These are phyloP conservation scores for Hermetia illucens DNA, from an alignment of 1,140 invertebrate species.

Conservation along the genomic window DNA sequence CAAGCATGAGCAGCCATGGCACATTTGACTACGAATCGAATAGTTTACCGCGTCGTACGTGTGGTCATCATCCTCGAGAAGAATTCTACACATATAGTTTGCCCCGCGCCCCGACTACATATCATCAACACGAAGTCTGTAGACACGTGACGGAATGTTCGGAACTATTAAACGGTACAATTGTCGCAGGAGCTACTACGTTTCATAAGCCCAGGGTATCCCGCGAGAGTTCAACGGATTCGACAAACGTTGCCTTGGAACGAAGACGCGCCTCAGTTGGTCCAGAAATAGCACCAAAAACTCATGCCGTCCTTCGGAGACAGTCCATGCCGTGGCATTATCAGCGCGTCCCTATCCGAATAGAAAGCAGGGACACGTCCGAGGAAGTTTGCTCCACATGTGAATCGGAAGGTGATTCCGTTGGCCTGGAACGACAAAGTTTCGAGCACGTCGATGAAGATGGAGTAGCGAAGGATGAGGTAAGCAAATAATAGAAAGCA, in stretches of 20 bases:
- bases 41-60: slow-evolving; percentile 21
- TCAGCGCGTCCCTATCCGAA: not conserved
- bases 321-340: not conserved
- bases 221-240: slow-evolving; percentile 3
- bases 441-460: too few species aligned
- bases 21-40: slow-evolving; percentile 28
- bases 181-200: not conserved
- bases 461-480: too few species aligned
- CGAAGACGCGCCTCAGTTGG: not conserved
- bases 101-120: slow-evolving; percentile 15
- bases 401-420: not conserved
- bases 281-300: not conserved
- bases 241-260: not conserved
- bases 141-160: slow-evolving; percentile 24
- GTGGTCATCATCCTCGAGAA: slow-evolving; percentile 19
- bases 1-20: too few species aligned
- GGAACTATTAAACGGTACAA: slow-evolving; percentile 16
- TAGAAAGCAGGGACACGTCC: not conserved
- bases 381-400: slow-evolving; percentile 3
- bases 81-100: slow-evolving; percentile 26
- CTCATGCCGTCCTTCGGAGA: not conserved
- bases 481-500: too few species aligned
- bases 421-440: too few species aligned
- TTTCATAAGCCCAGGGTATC: not conserved
- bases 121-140: slow-evolving; percentile 22